Evolutionary conservation across 1,140 invertebrate genomes (phyloP).

Genomic region (Drosophila orena): DNA sequence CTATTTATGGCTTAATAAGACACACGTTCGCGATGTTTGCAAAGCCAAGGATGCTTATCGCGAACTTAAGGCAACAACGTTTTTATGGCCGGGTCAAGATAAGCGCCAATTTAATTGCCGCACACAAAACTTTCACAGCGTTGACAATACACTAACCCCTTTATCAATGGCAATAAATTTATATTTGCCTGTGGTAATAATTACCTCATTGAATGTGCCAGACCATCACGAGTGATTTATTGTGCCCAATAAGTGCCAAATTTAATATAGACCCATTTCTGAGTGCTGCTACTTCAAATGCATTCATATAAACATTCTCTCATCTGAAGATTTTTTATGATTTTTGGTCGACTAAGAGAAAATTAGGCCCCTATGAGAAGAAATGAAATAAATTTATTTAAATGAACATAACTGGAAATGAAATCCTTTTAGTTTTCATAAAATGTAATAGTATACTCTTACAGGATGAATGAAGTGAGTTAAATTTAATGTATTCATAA

Average conservation of each 20-base stretch:
- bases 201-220: constrained; percentile 10
- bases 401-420: too few relatives aligned
- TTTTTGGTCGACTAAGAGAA: neutral
- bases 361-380: neutral
- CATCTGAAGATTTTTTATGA: neutral
- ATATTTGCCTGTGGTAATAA: constrained; percentile 33
- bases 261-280: constrained; percentile 30
- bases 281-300: neutral
- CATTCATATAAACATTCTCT: constrained; percentile 7
- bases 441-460: neutral
- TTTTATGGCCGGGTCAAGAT: constrained; percentile 52
- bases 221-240: constrained; percentile 32
- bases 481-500: too few relatives aligned
- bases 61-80: constrained; percentile 47
- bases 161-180: constrained; percentile 23
- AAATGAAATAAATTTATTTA: neutral
- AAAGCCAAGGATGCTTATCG: constrained; percentile 50
- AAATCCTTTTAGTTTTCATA: neutral
- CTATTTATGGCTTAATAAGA: constrained; percentile 80
- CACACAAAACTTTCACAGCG: constrained; percentile 26
- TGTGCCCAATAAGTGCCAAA: constrained; percentile 15
- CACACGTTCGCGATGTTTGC: constrained; percentile 29
- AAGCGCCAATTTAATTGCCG: constrained; percentile 72
- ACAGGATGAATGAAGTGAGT: too few relatives aligned
- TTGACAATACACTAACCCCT: constrained; percentile 12